phyloP scores from a whole-genome alignment of 1,140 invertebrate genomes.

The Ceratosolen fusciceps region DNA sequence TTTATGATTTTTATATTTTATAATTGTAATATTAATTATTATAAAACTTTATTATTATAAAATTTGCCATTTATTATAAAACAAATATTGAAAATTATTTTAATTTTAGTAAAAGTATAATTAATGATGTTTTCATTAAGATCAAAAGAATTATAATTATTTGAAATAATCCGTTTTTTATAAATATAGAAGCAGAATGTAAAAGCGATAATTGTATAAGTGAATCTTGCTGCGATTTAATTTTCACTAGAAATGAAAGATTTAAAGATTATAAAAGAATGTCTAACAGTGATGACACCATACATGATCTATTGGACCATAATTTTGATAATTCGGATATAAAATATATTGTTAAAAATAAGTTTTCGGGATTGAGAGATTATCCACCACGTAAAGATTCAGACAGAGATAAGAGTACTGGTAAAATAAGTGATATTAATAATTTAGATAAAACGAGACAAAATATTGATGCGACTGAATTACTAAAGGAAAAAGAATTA shows the following conservation, averaged over 20 bases:
- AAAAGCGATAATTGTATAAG: conserved; percentile 57
- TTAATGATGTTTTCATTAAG: not conserved
- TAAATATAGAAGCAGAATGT: conserved; percentile 50
- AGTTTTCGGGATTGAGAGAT: conserved; percentile 62
- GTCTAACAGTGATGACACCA: conserved; percentile 54
- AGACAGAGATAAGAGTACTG: conserved; percentile 50
- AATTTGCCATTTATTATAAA: too few species aligned
- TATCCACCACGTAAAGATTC: conserved; percentile 63
- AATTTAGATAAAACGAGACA: conserved; percentile 48
- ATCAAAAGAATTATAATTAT: not conserved
- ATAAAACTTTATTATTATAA: too few species aligned
- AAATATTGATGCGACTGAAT: conserved; percentile 41
- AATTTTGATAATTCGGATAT: conserved; percentile 52
- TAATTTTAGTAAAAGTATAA: not conserved
- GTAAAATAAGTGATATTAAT: conserved; percentile 42
- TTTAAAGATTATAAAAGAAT: conserved; percentile 50
- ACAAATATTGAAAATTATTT: too few species aligned
- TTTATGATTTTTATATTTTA: too few species aligned
- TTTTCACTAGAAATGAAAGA: conserved; percentile 55
- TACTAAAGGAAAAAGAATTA: conserved; percentile 57
- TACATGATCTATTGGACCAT: conserved; percentile 51
- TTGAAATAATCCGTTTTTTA: not conserved
- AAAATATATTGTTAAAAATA: conserved; percentile 57
- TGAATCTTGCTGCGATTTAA: conserved; percentile 61
- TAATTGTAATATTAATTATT: too few species aligned